Evolutionary conservation across 2,797 vertebrate genomes (phyloP), one percentile per base, ranked within the genome.

Genomic region (Sebastes iracundus): DNA sequence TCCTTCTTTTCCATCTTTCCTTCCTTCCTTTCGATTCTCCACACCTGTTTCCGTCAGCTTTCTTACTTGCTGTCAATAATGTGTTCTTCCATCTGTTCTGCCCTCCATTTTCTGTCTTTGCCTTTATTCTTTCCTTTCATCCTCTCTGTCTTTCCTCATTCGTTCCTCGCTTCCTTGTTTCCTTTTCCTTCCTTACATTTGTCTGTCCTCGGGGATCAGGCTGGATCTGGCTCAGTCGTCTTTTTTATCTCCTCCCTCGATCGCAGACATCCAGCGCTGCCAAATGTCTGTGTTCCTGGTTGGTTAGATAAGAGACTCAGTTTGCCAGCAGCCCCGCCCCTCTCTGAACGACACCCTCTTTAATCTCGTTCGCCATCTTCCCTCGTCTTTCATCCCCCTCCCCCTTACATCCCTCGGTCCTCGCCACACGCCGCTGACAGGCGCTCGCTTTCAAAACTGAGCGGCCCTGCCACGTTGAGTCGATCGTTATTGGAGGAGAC

Each of bases 301-400:
- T 69, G 70, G 67, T 70, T 63, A 80, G 91, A 92, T 92, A 86
- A 91, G 74, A 83, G 68, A 42, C 67, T 68, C 46, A 2, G 55
- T 80, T 73, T 84, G 89, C 70, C 84, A 81, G 65, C 69, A 75
- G 81, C 87, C 55, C 59, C 28, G 10, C 53, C 75, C 65, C 56
- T 64, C 32, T 77, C 80, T 55, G 70, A 89, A 65, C 35, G 67
- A 58, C 80, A 60, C 66, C 38, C 65, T 32, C 63, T 74, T 56
- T 77, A 84, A 90, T 91, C 90, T 76, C 61, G 33, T 65, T 20
- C 20, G 9, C 38, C 64, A 65, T 88, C 84, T 80, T 80, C 65
- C 18, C 68, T 75, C 20, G 14, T 72, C 71, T 67, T 72, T 77
- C 62, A 83, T 46, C 73, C 25, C 8, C 11, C 25, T 20, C 62